Conservation (phyloP, 1,140 invertebrate genomes). For the Leptonema lineaticorne region DNA sequence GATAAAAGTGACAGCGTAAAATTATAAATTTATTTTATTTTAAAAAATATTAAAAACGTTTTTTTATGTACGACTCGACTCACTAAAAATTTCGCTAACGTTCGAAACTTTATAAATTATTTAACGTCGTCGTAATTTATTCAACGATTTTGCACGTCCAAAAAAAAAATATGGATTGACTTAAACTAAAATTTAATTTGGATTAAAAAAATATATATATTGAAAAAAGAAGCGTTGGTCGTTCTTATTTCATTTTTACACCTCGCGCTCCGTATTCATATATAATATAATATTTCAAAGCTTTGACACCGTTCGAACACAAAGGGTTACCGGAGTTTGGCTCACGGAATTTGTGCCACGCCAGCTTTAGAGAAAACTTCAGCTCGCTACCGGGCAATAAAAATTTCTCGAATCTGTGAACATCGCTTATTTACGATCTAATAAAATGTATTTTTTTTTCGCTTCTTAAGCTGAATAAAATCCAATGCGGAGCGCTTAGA, state of each 20-base stretch:
- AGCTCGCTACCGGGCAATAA: conserved; percentile 24
- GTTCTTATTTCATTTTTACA: background rate
- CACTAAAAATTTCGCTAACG: background rate
- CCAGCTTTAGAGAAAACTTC: background rate
- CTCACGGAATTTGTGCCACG: conserved; percentile 15
- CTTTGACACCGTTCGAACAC: conserved; percentile 5
- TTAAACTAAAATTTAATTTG: too few relatives aligned
- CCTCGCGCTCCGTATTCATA: background rate
- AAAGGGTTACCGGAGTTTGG: conserved; percentile 8
- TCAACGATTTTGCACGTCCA: too few relatives aligned
- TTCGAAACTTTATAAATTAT: background rate
- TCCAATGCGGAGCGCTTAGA: conserved; percentile 6
- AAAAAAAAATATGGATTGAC: too few relatives aligned
- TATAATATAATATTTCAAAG: conserved; percentile 5
- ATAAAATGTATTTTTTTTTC: conserved; percentile 16
- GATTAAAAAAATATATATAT: too few relatives aligned
- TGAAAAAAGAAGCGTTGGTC: too few relatives aligned
- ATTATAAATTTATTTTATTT: conserved; percentile 4
- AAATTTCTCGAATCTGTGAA: conserved; percentile 21
- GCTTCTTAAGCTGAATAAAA: background rate
- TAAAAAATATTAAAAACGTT: conserved; percentile 1
- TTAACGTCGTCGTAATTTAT: background rate
- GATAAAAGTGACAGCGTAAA: conserved; percentile 8
- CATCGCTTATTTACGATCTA: conserved; percentile 26
- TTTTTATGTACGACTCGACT: background rate